Conservation (phyloP, 2,113 vertebrate genomes). For the Toxotes chatareus region DNA sequence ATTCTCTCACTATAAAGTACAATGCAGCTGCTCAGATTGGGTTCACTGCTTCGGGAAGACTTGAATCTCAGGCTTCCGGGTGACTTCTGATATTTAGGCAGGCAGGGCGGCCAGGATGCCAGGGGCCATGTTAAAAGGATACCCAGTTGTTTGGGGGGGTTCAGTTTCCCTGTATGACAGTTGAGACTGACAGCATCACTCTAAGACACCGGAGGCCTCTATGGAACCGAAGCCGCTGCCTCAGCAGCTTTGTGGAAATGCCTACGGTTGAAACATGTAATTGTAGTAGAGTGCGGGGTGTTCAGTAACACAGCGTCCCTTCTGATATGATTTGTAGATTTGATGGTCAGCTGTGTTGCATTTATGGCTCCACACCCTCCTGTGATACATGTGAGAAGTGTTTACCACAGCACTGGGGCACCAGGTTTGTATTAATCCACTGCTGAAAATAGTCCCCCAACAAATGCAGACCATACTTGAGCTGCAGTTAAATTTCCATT, state of each 20-base stretch:
- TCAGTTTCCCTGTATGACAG: constrained; percentile 39
- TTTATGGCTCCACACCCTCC: constrained; percentile 19
- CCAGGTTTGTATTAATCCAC: not conserved
- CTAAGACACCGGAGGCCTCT: constrained; percentile 17
- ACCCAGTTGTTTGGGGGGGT: constrained; percentile 47
- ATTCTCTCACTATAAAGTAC: constrained; percentile 40
- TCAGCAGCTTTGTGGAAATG: constrained; percentile 49
- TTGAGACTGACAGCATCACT: constrained; percentile 33
- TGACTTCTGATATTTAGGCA: constrained; percentile 64
- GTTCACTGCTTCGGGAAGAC: constrained; percentile 29
- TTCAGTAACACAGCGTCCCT: constrained; percentile 1
- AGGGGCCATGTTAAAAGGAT: constrained; percentile 33
- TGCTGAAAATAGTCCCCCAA: not conserved
- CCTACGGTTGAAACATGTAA: constrained; percentile 40
- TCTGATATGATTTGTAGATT: constrained; percentile 38
- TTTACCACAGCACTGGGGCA: constrained; percentile 18
- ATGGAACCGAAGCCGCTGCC: constrained; percentile 40
- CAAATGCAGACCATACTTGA: too few relatives aligned
- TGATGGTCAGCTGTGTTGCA: constrained; percentile 28
- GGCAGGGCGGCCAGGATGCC: constrained; percentile 18
- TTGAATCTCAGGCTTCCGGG: constrained; percentile 36
- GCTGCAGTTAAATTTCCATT: too few relatives aligned
- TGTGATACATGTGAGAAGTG: not conserved
- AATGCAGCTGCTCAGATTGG: constrained; percentile 65
- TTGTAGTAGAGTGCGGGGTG: constrained; percentile 14